These are phyloP conservation scores for Erpetoichthys calabaricus DNA, from an alignment of 2,797 vertebrate genomes.

Conservation along the genomic window DNA sequence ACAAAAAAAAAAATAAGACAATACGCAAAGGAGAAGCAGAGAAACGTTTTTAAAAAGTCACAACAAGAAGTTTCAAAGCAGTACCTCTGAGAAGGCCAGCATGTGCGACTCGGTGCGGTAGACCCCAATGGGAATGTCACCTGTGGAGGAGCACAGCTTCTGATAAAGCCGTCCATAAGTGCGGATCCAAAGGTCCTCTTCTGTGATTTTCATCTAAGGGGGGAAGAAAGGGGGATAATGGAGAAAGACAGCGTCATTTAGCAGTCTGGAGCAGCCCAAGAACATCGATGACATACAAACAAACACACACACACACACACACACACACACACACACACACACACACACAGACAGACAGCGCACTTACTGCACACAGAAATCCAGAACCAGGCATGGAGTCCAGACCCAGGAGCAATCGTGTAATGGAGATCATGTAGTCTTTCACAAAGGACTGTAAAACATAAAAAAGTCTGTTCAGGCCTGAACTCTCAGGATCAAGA, in stretches of 20 bases:
- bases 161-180: constrained; percentile 67
- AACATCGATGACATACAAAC: too few species aligned
- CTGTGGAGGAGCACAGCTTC: constrained; percentile 65
- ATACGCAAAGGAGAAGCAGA: neutral
- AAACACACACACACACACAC: too few species aligned
- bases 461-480: neutral
- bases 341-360: too few species aligned
- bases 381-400: constrained; percentile 72
- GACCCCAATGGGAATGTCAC: constrained; percentile 68
- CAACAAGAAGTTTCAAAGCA: too few species aligned
- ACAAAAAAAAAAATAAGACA: too few species aligned
- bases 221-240: neutral
- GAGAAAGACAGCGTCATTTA: too few species aligned
- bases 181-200: constrained; percentile 68
- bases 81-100: constrained; percentile 57
- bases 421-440: constrained; percentile 77
- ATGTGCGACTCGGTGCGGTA: constrained; percentile 64
- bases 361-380: constrained; percentile 66
- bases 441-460: constrained; percentile 63
- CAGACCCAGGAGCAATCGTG: constrained; percentile 60
- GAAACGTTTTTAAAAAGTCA: neutral
- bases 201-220: constrained; percentile 62
- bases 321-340: too few species aligned
- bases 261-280: too few species aligned
- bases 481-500: neutral